phyloP scores from a whole-genome alignment of 2,113 vertebrate genomes.

The Perca flavescens region DNA sequence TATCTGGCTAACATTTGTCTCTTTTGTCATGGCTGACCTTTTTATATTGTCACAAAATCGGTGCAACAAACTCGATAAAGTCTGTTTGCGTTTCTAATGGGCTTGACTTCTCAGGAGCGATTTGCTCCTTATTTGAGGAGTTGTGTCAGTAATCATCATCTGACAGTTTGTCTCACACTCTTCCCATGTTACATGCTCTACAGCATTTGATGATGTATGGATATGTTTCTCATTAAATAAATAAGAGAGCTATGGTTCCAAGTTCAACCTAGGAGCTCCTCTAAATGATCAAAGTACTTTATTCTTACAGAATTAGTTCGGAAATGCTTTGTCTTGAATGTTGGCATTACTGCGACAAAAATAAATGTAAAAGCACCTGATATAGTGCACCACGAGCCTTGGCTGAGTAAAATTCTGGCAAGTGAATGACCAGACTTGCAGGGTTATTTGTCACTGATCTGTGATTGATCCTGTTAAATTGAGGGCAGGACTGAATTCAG shows the following conservation, averaged over 20 bases:
- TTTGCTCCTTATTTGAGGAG: neutral
- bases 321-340: neutral
- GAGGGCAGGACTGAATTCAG: neutral
- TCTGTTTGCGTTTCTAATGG: neutral
- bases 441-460: slow-evolving; percentile 17
- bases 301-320: neutral
- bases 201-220: neutral
- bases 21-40: neutral
- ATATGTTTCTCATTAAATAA: neutral
- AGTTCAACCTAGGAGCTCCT: neutral
- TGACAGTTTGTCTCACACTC: neutral
- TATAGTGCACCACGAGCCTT: neutral
- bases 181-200: neutral
- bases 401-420: neutral
- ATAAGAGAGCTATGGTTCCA: neutral
- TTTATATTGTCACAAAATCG: neutral
- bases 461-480: neutral
- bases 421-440: neutral
- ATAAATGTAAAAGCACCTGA: neutral
- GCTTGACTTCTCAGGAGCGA: neutral
- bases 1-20: neutral
- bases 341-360: neutral
- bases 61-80: neutral
- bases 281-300: neutral
- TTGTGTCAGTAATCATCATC: neutral